phyloP scores from a whole-genome alignment of 2,888 invertebrate species.

The Nesidiocoris tenuis region DNA sequence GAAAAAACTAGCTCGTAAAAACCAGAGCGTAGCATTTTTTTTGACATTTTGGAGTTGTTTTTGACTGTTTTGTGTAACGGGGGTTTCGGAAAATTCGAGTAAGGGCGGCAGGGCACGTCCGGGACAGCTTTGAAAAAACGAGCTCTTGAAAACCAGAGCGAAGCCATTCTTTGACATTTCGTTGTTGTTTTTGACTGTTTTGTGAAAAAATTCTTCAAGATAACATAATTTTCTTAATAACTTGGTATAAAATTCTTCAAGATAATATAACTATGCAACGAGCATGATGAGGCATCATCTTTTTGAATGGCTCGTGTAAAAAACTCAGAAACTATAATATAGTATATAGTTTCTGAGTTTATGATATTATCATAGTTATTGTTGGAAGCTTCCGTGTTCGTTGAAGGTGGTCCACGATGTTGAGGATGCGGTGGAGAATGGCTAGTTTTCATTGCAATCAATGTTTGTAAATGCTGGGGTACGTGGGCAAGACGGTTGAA shows the following conservation, averaged over 20 bases:
- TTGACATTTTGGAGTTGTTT: too few species aligned
- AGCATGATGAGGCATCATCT: neutral
- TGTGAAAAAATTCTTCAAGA: neutral
- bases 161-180: too few species aligned
- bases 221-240: neutral
- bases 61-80: too few species aligned
- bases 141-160: too few species aligned
- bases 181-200: neutral
- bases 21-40: too few species aligned
- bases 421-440: neutral
- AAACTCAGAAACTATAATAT: slow-evolving; percentile 3
- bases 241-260: too few species aligned
- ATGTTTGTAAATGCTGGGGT: slow-evolving; percentile 12
- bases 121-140: too few species aligned
- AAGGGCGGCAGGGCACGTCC: too few species aligned
- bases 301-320: slow-evolving; percentile 16
- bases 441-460: slow-evolving; percentile 1
- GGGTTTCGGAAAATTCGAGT: too few species aligned
- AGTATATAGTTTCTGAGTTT: neutral
- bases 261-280: neutral
- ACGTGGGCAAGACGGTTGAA: slow-evolving; percentile 6
- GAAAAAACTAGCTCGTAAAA: too few species aligned
- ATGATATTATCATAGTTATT: neutral
- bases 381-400: neutral
- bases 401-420: slow-evolving; percentile 1